Base-by-base conservation (phyloP, 2,888 invertebrate genomes). In the Archips xylosteana region DNA sequence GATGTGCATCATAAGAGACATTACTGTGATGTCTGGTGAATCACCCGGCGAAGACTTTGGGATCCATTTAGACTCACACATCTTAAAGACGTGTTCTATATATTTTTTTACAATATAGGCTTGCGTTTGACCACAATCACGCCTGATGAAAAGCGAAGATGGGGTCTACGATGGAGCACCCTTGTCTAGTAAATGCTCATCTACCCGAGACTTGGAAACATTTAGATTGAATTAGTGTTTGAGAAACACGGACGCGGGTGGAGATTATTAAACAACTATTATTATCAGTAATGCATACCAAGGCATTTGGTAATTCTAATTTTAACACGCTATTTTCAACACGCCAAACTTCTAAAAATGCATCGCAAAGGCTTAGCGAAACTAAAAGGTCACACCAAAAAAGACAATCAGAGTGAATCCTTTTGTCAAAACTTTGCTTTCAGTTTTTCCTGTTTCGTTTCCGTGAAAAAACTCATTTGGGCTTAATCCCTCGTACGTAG, bases 401-500 rank as follows among this genome's bases (percentile, higher is more conserved):
- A 67, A 42, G 63, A 47, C 62, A 8, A 68, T 63, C 68, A 61
- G 42, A 61, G 42, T n/a, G 63, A 74, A 71, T 74, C 75, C 73
- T 75, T 78, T 80, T 79, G 78, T 78, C 74, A 75, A 76, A 78
- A 77, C 79, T 77, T 73, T 68, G 68, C 63, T 64, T 73, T 73
- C 73, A 64, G 73, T 60, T 69, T 59, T 64, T 9, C 63, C 61
- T 59, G 39, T 73, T 68, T 59, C 63, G 70, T 78, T 79, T 78
- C 77, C 75, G 82, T 81, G 82, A 85, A 86, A 86, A 88, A 89
- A 85, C 88, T 89, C 86, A 88, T 89, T 89, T 81, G 79, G 81
- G 80, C 82, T 82, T 85, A 89, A 88, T 87, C 88, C 88, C 73
- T 79, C 76, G 76, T 81, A 85, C 82, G 86, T 83, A 84, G 82